These are phyloP conservation scores for Cephalopachus bancanus DNA, from an alignment of 2,797 vertebrate species.

Conservation along the genomic window DNA sequence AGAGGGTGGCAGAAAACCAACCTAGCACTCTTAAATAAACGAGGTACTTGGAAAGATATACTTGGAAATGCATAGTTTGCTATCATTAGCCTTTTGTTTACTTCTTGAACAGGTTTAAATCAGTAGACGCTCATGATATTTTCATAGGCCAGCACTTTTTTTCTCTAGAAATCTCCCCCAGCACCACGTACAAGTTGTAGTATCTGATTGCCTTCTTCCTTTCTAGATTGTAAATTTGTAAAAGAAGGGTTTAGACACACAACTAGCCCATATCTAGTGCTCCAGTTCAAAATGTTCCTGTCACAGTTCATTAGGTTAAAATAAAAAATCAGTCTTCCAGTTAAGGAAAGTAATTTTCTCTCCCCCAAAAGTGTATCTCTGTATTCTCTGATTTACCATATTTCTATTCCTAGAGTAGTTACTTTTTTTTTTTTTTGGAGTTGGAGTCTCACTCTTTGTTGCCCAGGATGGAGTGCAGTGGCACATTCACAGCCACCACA, in stretches of 20 bases:
- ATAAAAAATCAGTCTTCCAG: background rate
- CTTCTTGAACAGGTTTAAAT: background rate
- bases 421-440: too few relatives aligned
- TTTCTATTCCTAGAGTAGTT: background rate
- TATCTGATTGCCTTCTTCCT: background rate
- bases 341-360: background rate
- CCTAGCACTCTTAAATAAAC: background rate
- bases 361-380: background rate
- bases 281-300: background rate
- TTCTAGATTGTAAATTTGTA: background rate
- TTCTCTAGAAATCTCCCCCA: background rate
- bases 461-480: too few relatives aligned
- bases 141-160: background rate
- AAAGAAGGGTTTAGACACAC: background rate
- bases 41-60: background rate
- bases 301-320: background rate
- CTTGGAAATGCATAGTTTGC: background rate
- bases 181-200: background rate
- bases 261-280: background rate
- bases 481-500: too few relatives aligned
- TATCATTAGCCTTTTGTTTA: background rate
- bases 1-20: background rate
- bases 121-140: background rate
- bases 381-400: background rate
- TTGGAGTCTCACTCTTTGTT: too few relatives aligned